Evolutionary conservation across 2,888 invertebrate species (phyloP), one percentile per base, ranked within the genome.

Genomic region (Plutella xylostella): DNA sequence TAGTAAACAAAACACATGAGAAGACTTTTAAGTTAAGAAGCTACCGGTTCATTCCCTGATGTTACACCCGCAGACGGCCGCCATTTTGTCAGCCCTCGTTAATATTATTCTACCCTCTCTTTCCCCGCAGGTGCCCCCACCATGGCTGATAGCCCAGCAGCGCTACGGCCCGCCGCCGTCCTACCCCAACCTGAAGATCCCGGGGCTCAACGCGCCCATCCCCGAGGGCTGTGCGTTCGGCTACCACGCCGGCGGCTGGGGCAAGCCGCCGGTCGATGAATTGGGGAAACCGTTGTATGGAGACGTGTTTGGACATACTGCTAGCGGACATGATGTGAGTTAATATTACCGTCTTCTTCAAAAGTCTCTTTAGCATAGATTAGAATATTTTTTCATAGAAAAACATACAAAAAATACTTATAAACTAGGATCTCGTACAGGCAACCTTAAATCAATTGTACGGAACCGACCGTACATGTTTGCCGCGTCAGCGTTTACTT

Each of bases 181-280:
- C 42, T 99, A 99, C 83, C 98, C 99, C 0, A 98, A 97, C 83
- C 85, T 99, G 20, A 98, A 98, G 83, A 96, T 99, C 63, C 95
- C 98, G 0, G 98, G 98, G 0, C 84, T 99, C 4, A 99, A 98
- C 84, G 97, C 98, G 2, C 97, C 98, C 1, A 99, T 99, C 58
- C 99, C 99, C 0, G 98, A 98, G 49, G 91, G 92, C 2, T 98
- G 98, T 65, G 93, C 97, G 0, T 99, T 99, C 73, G 99, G 99
- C 15, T 99, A 99, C 75, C 98, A 99, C 80, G 98, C 98, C 1
- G 99, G 97, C 31, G 98, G 98, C 20, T 99, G 98, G 98, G 98
- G 99, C 48, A 99, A 99, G 72, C 99, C 99, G 11, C 99, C 99
- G 0, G 99, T 99, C 0, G 99, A 99, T 76, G 98, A 98, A 76